These are phyloP conservation scores for Pycnomerus fuliginosus DNA, from an alignment of 2,888 invertebrate species.

Conservation along the genomic window DNA sequence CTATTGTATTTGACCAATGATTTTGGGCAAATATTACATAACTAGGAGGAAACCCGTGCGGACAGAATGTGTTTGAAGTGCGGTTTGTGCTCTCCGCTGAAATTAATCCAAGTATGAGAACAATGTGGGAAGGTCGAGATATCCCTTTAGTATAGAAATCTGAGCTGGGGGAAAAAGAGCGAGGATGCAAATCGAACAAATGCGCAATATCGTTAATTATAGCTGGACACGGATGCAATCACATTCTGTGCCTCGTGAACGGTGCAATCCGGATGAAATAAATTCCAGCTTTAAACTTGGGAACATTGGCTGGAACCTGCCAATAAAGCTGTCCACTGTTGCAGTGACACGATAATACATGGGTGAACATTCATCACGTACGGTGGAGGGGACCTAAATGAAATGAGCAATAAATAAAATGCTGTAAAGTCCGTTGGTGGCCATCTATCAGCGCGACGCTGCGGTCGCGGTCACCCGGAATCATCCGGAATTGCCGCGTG, in stretches of 20 bases:
- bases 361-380: constrained; percentile 49
- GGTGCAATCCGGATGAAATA: constrained; percentile 39
- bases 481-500: no score
- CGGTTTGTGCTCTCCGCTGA: no score
- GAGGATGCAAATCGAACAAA: no score
- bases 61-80: no score
- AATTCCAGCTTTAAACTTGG: constrained; percentile 43
- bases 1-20: no score
- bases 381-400: constrained; percentile 37
- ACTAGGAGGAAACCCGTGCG: no score
- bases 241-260: constrained; percentile 35
- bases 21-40: no score
- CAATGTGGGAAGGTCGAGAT: no score
- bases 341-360: constrained; percentile 49
- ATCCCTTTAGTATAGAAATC: no score
- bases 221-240: constrained; percentile 25
- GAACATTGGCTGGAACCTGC: constrained; percentile 41
- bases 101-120: no score
- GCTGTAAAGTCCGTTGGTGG: constrained; percentile 42
- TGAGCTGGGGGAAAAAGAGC: no score
- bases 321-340: constrained; percentile 49
- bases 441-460: constrained; percentile 36
- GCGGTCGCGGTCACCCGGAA: constrained; percentile 16
- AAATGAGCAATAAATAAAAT: constrained; percentile 52
- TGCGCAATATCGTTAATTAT: constrained; percentile 18